Evolutionary conservation across 2,113 vertebrate species (phyloP), one percentile per base, ranked within the genome.

Genomic region (Fulica atra): DNA sequence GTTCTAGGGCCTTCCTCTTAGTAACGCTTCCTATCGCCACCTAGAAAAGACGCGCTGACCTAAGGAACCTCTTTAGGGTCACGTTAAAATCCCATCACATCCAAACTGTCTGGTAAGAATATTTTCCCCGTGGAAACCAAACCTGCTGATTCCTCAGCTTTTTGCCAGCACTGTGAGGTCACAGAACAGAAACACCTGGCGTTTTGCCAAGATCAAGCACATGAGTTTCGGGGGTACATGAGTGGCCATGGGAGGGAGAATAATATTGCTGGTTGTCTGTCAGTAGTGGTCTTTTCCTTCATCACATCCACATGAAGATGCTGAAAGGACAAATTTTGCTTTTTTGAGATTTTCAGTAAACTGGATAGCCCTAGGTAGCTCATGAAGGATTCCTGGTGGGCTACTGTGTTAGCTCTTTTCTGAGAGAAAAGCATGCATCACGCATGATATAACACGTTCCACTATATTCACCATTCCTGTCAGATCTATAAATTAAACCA

Each of bases 21-120:
- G 8, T n/a, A 81, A 80, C 0, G 2, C 51, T 50, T 92, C 65
- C 28, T 72, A 89, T 87, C 1, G 7, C 53, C 74, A 85, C 40
- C 61, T 24, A 73, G 80, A 95, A 48, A 38, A 36, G 33, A 21
- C n/a, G 68, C 10, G 11, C n/a, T 79, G 76, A 76, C 44, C 81
- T 56, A 24, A 60, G n/a, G 53, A 57, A 28, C 42, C 56, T 73
- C 48, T 66, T 81, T 46, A 46, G 72, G 51, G 56, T 93, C 44
- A 53, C 40, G 85, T 95, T 87, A 69, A 94, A 96, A 89, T 72
- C 59, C 51, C 46, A 79, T 90, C 83, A 79, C 63, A 36, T 4
- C 17, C 3, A 3, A 88, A 54, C 57, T 85, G 56, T 38, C 46
- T 64, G 35, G 79, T 72, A 95, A 92, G 76, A 60, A 44, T 14